Base-by-base conservation (phyloP, 2,113 vertebrate species). In the Lophura nycthemera region DNA sequence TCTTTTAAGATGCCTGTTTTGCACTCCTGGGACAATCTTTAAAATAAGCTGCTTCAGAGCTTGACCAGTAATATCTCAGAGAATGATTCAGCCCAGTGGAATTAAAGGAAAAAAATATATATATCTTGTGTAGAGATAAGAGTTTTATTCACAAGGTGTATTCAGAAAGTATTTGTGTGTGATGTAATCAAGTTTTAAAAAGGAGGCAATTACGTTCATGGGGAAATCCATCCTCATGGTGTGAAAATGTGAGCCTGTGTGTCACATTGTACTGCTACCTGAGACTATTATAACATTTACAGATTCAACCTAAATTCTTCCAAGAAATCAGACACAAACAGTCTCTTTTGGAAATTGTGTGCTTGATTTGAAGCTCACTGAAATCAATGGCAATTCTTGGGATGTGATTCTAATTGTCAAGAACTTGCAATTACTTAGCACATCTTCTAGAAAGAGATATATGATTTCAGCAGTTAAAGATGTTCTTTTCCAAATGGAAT, bases 401-500 rank as follows among this genome's bases (percentile, higher is more conserved):
- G 72, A 71, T 86, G 57, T 2, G 34, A 73, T 88, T 91, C 47
- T 86, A 66, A 92, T 88, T 25, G 52, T 64, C 57, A 48, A 6
- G 13, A 75, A 57, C 82, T 83, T 80, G 56, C 57, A 73, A 32
- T 92, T 89, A 77, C 56, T 92, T 81, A 52, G 64, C 65, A n/a
- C 56, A 4, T 79, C 54, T 75, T 91, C 50, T 27, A 42, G 34
- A 43, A 88, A 79, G 69, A 38, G 48, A 36, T 20, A 47, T 13
- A 56, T 0, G 1, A 50, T 91, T 93, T 91, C 61, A 50, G 50
- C 84, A 59, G 71, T 73, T 80, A 18, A 66, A 77, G 67, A 74
- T 60, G 64, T 71, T 92, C 56, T 89, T 93, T 60, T 88, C 72
- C 82, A 64, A 89, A 71, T 7, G 65, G 87, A 92, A 91, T 80